A percentile compares a stretch with the other conserved stretches of the same genome.
Conservation (phyloP, 2,797 vertebrate species). For the Tragopan temminckii region DNA sequence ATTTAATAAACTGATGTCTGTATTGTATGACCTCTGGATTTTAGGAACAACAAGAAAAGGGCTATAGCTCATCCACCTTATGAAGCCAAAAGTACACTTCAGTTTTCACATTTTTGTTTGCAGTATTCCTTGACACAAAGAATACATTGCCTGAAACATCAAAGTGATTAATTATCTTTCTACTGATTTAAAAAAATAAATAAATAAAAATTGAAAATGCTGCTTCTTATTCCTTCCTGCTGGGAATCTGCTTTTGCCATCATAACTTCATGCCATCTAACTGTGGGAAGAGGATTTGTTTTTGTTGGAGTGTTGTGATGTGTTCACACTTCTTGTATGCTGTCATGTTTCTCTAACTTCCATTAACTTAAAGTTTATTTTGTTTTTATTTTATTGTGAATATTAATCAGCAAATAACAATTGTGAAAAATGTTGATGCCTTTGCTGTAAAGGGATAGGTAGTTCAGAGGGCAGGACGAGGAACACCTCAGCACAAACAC, state of each 20-base stretch:
- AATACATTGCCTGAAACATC: conserved; percentile 69
- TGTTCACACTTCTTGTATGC: conserved; percentile 46
- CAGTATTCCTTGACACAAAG: neutral
- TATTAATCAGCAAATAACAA: neutral
- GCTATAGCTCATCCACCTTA: neutral
- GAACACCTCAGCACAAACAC: neutral
- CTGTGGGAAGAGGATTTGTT: conserved; percentile 58
- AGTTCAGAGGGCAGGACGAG: conserved; percentile 12
- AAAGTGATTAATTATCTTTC: conserved; percentile 62
- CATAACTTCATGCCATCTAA: conserved; percentile 62
- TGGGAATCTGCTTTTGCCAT: conserved; percentile 59
- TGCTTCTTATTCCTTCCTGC: conserved; percentile 61
- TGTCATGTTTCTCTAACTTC: conserved; percentile 46
- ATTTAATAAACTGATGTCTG: neutral
- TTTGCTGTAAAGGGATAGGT: conserved; percentile 35
- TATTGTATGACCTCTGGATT: neutral
- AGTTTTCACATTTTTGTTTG: neutral
- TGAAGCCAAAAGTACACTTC: neutral
- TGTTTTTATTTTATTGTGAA: conserved; percentile 45
- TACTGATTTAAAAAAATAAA: neutral
- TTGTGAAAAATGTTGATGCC: conserved; percentile 16
- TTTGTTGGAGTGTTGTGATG: conserved; percentile 42
- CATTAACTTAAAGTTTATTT: conserved; percentile 50
- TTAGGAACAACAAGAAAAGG: neutral
- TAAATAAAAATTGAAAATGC: conserved; percentile 28